Base-by-base conservation (phyloP, 2,888 invertebrate species). In the Eucriotettix oculatus region DNA sequence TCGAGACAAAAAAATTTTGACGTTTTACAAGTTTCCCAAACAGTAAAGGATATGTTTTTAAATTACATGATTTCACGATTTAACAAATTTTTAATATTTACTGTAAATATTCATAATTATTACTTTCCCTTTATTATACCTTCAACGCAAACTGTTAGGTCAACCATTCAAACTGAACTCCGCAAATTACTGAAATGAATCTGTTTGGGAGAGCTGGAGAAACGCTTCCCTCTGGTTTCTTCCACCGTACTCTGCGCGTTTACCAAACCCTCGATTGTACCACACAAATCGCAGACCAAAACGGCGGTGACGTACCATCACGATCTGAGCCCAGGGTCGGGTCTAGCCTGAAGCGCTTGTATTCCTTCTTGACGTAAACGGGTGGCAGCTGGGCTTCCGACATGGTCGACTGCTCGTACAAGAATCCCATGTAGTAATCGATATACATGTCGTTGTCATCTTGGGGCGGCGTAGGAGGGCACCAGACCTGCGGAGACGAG, bases 401-500 rank as follows among this genome's bases (percentile, higher is more conserved):
- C 80, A 92, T 89, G 66, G 80, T 76, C 10, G 70, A 70, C 10
- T 72, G 73, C 63, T 93, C 89, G 75, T 97, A 97, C 64, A 96
- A 80, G 71, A 91, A 89, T 63, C 86, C 82, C 72, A 92, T 76
- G 63, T 89, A 85, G 67, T 83, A 81, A 72, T 97, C 96, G 66
- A 92, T 84, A 77, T 94, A 94, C 61, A 94, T 79, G 73, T 97
- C 97, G 70, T 86, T 86, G 69, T 94, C 94, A 72, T 90, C 90
- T 72, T 88, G 86, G 12, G 97, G 96, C 61, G 97, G 97, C 17
- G 97, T 97, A 61, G 96, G 97, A 59, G 97, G 97, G 67, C 90
- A 86, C 96, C 97, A 98, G 80, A 93, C 84, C 95, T 96, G 74
- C 67, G 48, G 52, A 17, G n/a, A n/a, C n/a, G n/a, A n/a, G 1